phyloP scores from a whole-genome alignment of 2,797 vertebrate genomes.

The Euphonia xanthogaster region DNA sequence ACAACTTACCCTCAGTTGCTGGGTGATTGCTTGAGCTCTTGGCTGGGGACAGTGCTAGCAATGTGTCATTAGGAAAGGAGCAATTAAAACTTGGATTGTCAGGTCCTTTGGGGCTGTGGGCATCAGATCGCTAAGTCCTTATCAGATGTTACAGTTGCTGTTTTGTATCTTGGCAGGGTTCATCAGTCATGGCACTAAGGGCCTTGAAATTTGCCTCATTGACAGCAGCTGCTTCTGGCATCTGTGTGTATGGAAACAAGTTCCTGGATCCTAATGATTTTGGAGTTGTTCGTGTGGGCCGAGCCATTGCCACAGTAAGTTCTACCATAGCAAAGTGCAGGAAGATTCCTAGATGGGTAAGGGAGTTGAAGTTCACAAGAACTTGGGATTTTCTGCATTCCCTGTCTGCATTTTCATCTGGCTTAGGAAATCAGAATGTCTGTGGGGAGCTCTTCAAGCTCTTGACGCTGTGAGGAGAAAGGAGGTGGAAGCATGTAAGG shows the following conservation, averaged over 20 bases:
- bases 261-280: conserved; percentile 88
- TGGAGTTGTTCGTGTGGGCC: conserved; percentile 87
- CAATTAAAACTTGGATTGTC: neutral
- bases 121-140: neutral
- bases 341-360: neutral
- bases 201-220: conserved; percentile 84
- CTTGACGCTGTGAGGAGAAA: neutral
- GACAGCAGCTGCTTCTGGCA: conserved; percentile 82
- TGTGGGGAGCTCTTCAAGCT: neutral
- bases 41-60: neutral
- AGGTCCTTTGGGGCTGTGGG: neutral
- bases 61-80: neutral
- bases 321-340: neutral
- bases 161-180: conserved; percentile 61
- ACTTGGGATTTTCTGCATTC: neutral
- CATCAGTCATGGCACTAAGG: conserved; percentile 80
- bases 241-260: conserved; percentile 81
- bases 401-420: neutral
- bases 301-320: conserved; percentile 89
- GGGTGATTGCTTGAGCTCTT: neutral
- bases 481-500: neutral
- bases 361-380: neutral
- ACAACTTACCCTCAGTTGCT: neutral
- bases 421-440: neutral
- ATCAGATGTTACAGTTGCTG: neutral